Evolutionary conservation across 1,140 invertebrate species (phyloP).

Genomic region (Diorhabda carinulata): DNA sequence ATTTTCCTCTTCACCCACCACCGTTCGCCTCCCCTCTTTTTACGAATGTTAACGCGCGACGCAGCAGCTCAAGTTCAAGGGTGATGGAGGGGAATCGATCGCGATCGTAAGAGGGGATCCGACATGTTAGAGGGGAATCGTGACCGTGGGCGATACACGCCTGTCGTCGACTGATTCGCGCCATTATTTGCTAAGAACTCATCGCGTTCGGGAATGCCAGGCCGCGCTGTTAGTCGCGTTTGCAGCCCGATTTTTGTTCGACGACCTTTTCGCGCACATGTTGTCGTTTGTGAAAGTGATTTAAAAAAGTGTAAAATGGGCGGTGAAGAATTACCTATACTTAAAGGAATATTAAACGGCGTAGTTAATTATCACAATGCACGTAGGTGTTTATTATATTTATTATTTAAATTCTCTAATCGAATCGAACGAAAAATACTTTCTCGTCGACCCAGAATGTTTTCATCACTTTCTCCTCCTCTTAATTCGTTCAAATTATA

Average conservation of each 20-base stretch:
- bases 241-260: constrained; percentile 37
- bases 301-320: constrained; percentile 51
- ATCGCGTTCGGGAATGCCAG: constrained; percentile 44
- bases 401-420: constrained; percentile 15
- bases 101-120: constrained; percentile 49
- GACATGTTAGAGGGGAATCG: constrained; percentile 47
- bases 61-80: constrained; percentile 66
- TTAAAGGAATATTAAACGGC: constrained; percentile 83
- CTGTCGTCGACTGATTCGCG: constrained; percentile 47
- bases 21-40: constrained; percentile 4
- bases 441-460: constrained; percentile 34
- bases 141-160: constrained; percentile 42
- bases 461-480: constrained; percentile 31
- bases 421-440: constrained; percentile 23
- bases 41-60: constrained; percentile 28
- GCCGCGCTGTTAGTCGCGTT: constrained; percentile 36
- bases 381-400: constrained; percentile 64
- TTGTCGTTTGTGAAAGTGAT: constrained; percentile 37
- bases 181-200: constrained; percentile 37
- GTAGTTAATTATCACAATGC: constrained; percentile 85
- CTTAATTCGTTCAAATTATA: neutral
- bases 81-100: constrained; percentile 44
- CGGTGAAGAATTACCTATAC: constrained; percentile 81
- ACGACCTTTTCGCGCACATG: constrained; percentile 31
- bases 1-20: constrained; percentile 35